phyloP scores from a whole-genome alignment of 2,797 vertebrate species.

The Sorex maritimensis region DNA sequence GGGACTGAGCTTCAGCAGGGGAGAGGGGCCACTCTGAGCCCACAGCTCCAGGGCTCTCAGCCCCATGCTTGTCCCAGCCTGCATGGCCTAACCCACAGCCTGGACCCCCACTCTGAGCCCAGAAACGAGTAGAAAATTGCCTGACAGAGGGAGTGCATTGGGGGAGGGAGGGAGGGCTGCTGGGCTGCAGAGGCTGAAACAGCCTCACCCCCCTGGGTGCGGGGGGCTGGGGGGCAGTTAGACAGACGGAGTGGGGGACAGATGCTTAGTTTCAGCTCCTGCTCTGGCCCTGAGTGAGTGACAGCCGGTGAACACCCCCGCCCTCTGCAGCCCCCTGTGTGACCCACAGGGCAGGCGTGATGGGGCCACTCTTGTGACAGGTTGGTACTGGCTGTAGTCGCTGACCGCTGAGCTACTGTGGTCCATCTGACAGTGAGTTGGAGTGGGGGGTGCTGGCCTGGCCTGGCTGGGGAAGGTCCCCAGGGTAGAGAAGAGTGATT shows the following conservation, averaged over 20 bases:
- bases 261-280: neutral
- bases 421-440: constrained; percentile 21
- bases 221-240: too few relatives aligned
- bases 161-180: neutral
- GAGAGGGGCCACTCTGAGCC: neutral
- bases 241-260: neutral
- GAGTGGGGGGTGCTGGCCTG: neutral
- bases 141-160: neutral
- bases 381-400: neutral
- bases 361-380: neutral
- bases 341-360: neutral
- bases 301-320: neutral
- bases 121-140: neutral
- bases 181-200: too few relatives aligned
- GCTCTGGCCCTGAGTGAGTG: neutral
- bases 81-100: neutral
- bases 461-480: neutral
- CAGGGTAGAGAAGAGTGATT: neutral
- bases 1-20: neutral
- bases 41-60: neutral
- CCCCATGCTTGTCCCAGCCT: neutral
- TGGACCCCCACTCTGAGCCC: constrained; percentile 3
- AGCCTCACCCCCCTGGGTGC: too few relatives aligned
- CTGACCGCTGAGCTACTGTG: neutral
- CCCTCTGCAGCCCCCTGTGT: constrained; percentile 1